Conservation (phyloP, 2,888 invertebrate genomes). For the Himalopsyche kuldschensis region DNA sequence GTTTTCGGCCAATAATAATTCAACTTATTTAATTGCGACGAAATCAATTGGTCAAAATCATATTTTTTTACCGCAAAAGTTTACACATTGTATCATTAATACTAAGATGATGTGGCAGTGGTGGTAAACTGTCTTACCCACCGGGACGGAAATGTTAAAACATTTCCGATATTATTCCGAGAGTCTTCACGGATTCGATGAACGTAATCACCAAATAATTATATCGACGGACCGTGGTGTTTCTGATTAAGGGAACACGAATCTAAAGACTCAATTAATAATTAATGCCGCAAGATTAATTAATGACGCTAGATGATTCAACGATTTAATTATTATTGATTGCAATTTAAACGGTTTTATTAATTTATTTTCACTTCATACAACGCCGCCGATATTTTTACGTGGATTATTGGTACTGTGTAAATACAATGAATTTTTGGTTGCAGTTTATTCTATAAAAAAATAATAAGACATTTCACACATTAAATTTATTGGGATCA, state of each 20-base stretch:
- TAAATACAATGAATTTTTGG: too few species aligned
- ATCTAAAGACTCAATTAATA: not conserved
- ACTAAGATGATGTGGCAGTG: too few species aligned
- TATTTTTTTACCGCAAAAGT: too few species aligned
- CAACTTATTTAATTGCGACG: too few species aligned
- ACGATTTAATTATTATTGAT: not conserved
- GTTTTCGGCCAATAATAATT: too few species aligned
- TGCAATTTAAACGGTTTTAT: not conserved
- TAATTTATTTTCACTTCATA: not conserved
- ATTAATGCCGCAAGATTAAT: not conserved
- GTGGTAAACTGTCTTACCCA: too few species aligned
- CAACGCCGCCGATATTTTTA: not conserved
- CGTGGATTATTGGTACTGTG: too few species aligned
- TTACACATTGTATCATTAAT: too few species aligned
- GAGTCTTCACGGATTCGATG: not conserved
- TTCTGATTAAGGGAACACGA: not conserved
- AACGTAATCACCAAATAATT: not conserved
- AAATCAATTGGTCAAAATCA: too few species aligned
- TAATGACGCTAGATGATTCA: not conserved
- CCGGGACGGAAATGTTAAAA: not conserved
- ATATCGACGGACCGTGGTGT: not conserved
- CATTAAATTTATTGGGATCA: too few species aligned
- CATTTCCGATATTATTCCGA: not conserved
- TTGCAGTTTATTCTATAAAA: too few species aligned
- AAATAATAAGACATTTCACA: too few species aligned